Base-by-base conservation (phyloP, 2,888 invertebrate genomes). In the Ceraclea dissimilis region DNA sequence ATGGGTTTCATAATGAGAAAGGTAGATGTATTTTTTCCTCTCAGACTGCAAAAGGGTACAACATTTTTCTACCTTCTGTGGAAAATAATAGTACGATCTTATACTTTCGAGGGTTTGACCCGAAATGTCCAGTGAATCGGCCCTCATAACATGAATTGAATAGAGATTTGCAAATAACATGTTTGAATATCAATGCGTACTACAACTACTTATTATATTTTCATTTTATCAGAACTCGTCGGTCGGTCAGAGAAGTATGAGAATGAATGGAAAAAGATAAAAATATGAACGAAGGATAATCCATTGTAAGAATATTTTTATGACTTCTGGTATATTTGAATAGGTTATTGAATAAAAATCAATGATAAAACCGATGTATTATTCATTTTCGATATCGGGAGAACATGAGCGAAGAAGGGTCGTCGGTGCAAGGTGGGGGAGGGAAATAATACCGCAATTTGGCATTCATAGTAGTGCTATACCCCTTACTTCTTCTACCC, bases 221-320 rank as follows among this genome's bases (percentile, higher is more conserved):
- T 39, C 16, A 39, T 39, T n/a, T n/a, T n/a, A 39, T 39, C 16
- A 5, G 13, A 39, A 13, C 13, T 39, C 39, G n/a, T 39, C 13
- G 39, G n/a, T 39, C 13, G 39, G 39, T 39, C 39, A 39, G 39
- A 39, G 39, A 13, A 39, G 39, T 13, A 16, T 16, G 39, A 39
- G 39, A 39, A 39, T 39, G 39, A 39, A 39, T 39, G 16, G 39
- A 39, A 16, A 39, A 16, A 39, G 39, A 39, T 39, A 39, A 39
- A 39, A 39, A 39, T 39, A 39, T 39, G 39, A 39, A n/a, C 16
- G 8, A 39, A 39, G 39, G 39, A 39, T 39, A 39, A 39, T 39
- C 39, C 39, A 39, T 39, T 39, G 39, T 39, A 39, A 39, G 39
- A 39, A 39, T 39, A 39, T 39, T 39, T 39, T 39, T 39, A 39